Evolutionary conservation across 2,888 invertebrate genomes (phyloP), one percentile per base, ranked within the genome.

Genomic region (Drosophila conformis): DNA sequence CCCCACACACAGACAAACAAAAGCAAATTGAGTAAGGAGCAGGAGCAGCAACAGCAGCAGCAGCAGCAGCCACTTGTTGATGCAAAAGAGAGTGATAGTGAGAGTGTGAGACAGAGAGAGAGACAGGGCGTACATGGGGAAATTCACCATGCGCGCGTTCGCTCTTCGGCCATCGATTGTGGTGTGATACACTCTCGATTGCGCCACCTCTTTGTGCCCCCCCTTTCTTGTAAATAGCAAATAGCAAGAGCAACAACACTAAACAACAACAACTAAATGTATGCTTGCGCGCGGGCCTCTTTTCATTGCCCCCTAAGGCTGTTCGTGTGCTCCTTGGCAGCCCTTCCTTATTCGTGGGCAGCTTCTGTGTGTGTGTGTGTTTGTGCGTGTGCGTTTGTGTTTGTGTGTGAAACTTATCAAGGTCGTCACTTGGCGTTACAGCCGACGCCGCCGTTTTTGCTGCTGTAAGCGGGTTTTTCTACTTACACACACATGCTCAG

Each of bases 371-470:
- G n/a, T 62, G 48, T 42, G 56, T 62, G n/a, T 61, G 8, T 38
- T 10, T 33, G 27, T 29, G 40, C 31, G 40, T 42, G 36, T 60
- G 18, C 38, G 52, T 38, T 35, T 59, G 59, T 51, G 29, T 35
- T 48, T 69, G 69, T 76, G 62, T 76, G 82, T 85, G 71, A 73
- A 89, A 90, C 87, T 92, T 92, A 92, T 92, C 91, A 91, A 91
- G 91, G 91, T 91, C 92, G 91, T 91, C 87, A 79, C 81, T 91
- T 86, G 88, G 84, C 83, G 91, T 90, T 81, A 82, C 61, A 42
- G 80, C 66, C 72, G 82, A 54, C 51, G 78, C 62, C 72, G 84
- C 57, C 51, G 78, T 74, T 59, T 80, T 78, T 83, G 87, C 87
- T 89, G 87, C 67, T 90, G 90, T 90, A 87, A 87, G 90, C 87